A percentile compares a stretch with the other conserved stretches of the same genome.
Conservation (phyloP, 2,888 invertebrate species). For the Dorcus hopei region DNA sequence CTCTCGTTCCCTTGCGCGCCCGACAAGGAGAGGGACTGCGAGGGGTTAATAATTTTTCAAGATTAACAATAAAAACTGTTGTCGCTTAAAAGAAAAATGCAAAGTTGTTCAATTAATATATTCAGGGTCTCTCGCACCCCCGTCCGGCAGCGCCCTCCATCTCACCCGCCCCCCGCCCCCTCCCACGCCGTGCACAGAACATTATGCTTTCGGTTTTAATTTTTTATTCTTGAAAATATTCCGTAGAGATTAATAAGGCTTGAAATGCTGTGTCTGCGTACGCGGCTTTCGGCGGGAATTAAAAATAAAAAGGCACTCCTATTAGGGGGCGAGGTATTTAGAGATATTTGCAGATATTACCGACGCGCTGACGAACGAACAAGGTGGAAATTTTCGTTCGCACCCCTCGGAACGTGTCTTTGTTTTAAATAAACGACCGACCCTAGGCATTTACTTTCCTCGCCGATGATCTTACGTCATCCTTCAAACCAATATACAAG, state of each 20-base stretch:
- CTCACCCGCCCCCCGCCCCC: conserved; percentile 23
- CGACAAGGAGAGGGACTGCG: conserved; percentile 14
- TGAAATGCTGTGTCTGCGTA: conserved; percentile 44
- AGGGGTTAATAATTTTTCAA: conserved; percentile 31
- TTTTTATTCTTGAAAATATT: conserved; percentile 47
- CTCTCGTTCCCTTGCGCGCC: conserved; percentile 28
- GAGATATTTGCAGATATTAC: conserved; percentile 22
- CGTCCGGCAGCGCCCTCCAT: conserved; percentile 18
- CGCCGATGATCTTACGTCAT: too few species aligned
- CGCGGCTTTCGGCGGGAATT: conserved; percentile 39
- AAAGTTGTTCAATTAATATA: conserved; percentile 50
- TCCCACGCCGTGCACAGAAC: conserved; percentile 38
- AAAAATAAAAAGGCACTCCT: conserved; percentile 38
- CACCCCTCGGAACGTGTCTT: too few species aligned
- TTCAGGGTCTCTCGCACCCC: conserved; percentile 36
- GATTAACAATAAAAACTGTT: conserved; percentile 47
- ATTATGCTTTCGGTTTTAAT: conserved; percentile 48
- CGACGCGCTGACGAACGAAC: neutral
- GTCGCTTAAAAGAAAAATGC: conserved; percentile 48
- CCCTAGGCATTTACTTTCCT: too few species aligned
- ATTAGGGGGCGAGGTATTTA: conserved; percentile 23
- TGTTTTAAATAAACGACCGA: too few species aligned
- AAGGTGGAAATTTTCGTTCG: neutral
- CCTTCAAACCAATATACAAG: too few species aligned
- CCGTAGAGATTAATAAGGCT: conserved; percentile 48